phyloP scores from a whole-genome alignment of 1,140 invertebrate species.

The Aphis gossypii region DNA sequence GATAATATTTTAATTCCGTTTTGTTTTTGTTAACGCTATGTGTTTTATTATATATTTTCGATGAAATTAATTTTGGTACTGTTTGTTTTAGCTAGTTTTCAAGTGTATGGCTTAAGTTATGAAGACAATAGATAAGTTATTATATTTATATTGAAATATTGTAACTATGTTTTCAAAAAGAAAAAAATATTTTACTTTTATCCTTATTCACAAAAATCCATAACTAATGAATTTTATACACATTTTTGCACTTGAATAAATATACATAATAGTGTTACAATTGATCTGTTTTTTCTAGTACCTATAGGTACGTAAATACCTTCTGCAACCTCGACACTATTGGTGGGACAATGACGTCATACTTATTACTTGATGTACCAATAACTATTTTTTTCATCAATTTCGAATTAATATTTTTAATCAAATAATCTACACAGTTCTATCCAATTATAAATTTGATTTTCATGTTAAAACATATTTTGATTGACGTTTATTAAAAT shows the following conservation, averaged over 20 bases:
- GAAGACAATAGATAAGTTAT: conserved; percentile 1
- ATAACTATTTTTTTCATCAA: neutral
- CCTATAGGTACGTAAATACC: conserved; percentile 9
- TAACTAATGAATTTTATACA: conserved; percentile 37
- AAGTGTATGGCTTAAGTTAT: neutral
- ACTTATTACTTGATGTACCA: neutral
- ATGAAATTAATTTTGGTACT: neutral
- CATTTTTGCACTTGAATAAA: conserved; percentile 37
- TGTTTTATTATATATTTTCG: neutral
- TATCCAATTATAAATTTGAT: neutral
- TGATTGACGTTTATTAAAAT: neutral
- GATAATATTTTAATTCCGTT: conserved; percentile 38
- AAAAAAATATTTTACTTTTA: neutral
- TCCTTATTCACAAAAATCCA: conserved; percentile 36
- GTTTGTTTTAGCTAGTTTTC: neutral
- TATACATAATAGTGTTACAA: conserved; percentile 27
- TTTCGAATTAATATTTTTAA: neutral
- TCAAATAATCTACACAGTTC: neutral
- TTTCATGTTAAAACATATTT: neutral
- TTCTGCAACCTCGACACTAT: neutral
- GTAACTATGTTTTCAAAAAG: neutral
- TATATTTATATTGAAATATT: neutral
- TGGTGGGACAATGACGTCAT: conserved; percentile 13
- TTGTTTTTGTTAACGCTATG: conserved; percentile 15
- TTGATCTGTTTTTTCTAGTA: conserved; percentile 35